These are phyloP conservation scores for Schizaphis graminum DNA, from an alignment of 2,888 invertebrate species.

Conservation along the genomic window DNA sequence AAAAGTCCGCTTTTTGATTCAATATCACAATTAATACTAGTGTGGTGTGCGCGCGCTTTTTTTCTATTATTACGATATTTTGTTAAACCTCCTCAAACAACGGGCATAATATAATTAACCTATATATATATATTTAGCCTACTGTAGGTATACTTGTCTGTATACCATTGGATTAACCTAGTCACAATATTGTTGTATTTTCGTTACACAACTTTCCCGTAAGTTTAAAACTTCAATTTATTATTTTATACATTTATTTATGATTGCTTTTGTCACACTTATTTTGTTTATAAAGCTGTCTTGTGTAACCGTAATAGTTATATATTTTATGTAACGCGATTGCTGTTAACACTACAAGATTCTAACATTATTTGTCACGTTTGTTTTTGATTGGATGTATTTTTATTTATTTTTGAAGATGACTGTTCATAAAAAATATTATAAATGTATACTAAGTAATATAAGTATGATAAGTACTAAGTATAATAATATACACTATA, in stretches of 20 bases:
- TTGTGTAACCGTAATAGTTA: not conserved
- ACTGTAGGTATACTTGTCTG: not conserved
- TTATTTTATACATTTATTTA: not conserved
- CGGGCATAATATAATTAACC: not conserved
- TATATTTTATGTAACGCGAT: not conserved
- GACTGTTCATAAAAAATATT: not conserved
- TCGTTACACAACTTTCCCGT: not conserved
- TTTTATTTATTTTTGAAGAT: not conserved
- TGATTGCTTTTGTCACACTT: not conserved
- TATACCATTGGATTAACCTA: not conserved
- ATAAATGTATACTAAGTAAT: not conserved
- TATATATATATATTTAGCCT: not conserved
- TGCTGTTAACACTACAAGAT: not conserved
- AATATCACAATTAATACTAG: not conserved
- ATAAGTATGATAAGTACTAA: not conserved
- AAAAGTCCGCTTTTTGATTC: not conserved
- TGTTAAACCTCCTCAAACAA: not conserved
- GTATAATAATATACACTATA: not conserved
- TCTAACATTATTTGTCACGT: not conserved
- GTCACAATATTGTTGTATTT: not conserved
- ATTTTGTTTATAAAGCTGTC: not conserved
- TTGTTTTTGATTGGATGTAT: not conserved
- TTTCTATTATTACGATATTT: not conserved
- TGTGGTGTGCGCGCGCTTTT: not conserved
- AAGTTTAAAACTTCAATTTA: not conserved